Evolutionary conservation across 2,888 invertebrate species (phyloP), one percentile per base, ranked within the genome.

Genomic region (Tuberolachnus salignus): DNA sequence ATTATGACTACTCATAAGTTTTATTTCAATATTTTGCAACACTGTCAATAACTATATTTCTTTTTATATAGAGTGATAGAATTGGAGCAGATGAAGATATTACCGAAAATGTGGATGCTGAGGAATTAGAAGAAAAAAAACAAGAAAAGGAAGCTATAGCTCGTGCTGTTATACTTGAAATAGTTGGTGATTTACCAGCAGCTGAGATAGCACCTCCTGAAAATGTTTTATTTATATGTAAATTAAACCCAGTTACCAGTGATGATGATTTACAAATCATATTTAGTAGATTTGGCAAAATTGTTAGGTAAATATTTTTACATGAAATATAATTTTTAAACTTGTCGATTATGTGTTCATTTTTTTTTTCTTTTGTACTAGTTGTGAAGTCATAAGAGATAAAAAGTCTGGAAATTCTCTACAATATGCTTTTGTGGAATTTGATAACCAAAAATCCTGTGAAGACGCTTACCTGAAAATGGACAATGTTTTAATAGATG

Each of bases 401-500:
- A 91, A 92, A 82, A 93, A 94, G 84, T 91, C 93, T 1, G 93
- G 93, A 0, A 97, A 98, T 85, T 99, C 98, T 0, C 87, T 99
- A 80, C 99, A 99, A 84, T 99, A 99, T 86, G 98, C 98, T 0
- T 99, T 99, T 85, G 94, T 99, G 80, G 99, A 99, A 86, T 99
- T 98, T 88, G 93, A 92, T 81, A 92, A 96, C 73, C 90, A 91
- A 82, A 94, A 94, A 84, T 89, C 94, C 0, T 99, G 99, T 87
- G 99, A 99, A 87, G 94, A 94, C 83, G 99, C 99, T 0, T 99
- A 95, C 86, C 97, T 99, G 84, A 99, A 99, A 88, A 99, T 99
- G 99, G 98, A 98, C 85, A 99, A 99, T 88, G 98, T 99, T 0
- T 87, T 99, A 9, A 99, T 99, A 83, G 99, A 99, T 87, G 99